A percentile compares a stretch with the other conserved stretches of the same genome.
phyloP scores from a whole-genome alignment of 1,140 invertebrate species.

The Aphelenchoides avenae region DNA sequence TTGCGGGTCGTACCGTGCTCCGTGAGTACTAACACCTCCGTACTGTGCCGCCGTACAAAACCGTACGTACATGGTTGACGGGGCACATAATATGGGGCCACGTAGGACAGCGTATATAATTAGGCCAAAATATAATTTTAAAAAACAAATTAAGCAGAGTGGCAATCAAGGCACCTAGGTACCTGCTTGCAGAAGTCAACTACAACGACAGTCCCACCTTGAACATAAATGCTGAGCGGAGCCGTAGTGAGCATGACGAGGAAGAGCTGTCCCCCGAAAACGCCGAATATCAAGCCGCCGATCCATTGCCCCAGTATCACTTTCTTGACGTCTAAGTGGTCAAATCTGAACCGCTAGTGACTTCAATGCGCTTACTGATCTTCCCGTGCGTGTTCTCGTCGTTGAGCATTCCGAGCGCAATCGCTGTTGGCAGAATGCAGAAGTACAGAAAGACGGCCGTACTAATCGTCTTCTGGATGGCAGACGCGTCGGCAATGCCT shows the following conservation, averaged over 20 bases:
- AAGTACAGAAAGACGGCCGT: constrained; percentile 62
- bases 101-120: no score
- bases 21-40: no score
- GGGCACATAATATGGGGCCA: not conserved
- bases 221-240: constrained; percentile 61
- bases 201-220: no score
- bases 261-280: constrained; percentile 63
- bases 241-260: constrained; percentile 62
- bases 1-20: no score
- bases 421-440: constrained; percentile 61
- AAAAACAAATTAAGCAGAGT: not conserved
- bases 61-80: not conserved
- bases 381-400: constrained; percentile 60
- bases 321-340: constrained; percentile 60
- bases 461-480: constrained; percentile 61
- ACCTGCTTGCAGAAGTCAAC: constrained; percentile 54
- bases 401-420: constrained; percentile 63
- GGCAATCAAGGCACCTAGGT: no score
- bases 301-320: constrained; percentile 61
- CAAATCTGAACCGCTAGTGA: not conserved
- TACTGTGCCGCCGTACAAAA: no score
- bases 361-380: constrained; percentile 57
- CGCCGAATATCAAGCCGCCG: constrained; percentile 61
- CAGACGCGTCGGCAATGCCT: constrained; percentile 59
- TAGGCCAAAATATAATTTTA: constrained; percentile 16